Conservation (phyloP, 2,888 invertebrate genomes). For the Macrosoma leucophasiata region DNA sequence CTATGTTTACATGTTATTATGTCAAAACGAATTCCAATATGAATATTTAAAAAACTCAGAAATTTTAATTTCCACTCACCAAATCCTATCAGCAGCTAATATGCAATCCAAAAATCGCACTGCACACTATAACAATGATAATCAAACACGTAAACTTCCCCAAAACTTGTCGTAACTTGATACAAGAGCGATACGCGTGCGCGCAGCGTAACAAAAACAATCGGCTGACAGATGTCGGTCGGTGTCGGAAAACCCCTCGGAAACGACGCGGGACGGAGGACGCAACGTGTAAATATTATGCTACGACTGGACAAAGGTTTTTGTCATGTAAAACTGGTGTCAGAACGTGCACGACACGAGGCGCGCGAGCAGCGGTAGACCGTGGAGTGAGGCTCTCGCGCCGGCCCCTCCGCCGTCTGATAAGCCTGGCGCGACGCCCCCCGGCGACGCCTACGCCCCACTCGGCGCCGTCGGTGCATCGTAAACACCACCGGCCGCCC, state of each 20-base stretch:
- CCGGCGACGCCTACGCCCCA: constrained; percentile 74
- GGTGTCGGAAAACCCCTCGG: constrained; percentile 67
- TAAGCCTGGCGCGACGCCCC: constrained; percentile 75
- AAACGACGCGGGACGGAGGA: constrained; percentile 58
- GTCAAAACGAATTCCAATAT: too few species aligned
- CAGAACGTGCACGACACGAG: constrained; percentile 56
- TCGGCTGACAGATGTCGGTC: constrained; percentile 60
- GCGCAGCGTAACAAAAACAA: constrained; percentile 67
- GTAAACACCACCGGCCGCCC: constrained; percentile 63
- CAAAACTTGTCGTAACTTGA: constrained; percentile 67
- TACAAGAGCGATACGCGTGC: constrained; percentile 57
- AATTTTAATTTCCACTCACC: too few species aligned
- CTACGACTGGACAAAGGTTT: constrained; percentile 73
- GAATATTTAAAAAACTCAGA: too few species aligned
- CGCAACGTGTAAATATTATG: constrained; percentile 69
- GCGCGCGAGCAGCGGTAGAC: constrained; percentile 61
- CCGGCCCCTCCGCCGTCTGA: constrained; percentile 72
- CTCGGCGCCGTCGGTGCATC: constrained; percentile 65
- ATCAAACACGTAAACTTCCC: constrained; percentile 34
- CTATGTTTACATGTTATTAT: too few species aligned
- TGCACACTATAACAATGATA: constrained; percentile 44
- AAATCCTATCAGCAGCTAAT: constrained; percentile 41
- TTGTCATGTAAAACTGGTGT: constrained; percentile 70
- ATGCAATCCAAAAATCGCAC: constrained; percentile 64
- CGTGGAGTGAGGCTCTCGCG: constrained; percentile 71